Evolutionary conservation across 2,113 vertebrate genomes (phyloP).

Genomic region (Copsychus sechellarum): DNA sequence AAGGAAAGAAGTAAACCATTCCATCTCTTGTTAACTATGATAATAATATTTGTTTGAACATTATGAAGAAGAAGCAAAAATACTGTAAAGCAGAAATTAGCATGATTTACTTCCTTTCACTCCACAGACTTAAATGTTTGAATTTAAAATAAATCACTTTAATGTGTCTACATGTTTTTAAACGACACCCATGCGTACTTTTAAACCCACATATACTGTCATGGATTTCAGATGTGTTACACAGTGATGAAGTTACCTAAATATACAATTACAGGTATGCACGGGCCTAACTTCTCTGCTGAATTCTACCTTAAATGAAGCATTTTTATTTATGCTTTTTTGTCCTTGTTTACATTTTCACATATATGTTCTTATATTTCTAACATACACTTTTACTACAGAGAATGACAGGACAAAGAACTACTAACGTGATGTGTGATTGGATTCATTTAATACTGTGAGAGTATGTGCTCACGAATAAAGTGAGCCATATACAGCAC

Average conservation of each 20-base stretch:
- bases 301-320: not conserved
- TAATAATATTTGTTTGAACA: not conserved
- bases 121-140: not conserved
- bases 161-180: not conserved
- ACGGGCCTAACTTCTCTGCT: not conserved
- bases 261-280: fast-evolving
- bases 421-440: not conserved
- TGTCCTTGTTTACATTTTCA: not conserved
- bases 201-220: not conserved
- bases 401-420: not conserved
- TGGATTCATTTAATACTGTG: not conserved
- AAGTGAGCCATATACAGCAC: not conserved
- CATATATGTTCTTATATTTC: not conserved
- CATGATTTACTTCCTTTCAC: not conserved
- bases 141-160: not conserved
- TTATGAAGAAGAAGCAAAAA: not conserved
- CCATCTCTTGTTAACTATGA: not conserved
- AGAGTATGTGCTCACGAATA: not conserved
- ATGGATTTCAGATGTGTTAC: not conserved
- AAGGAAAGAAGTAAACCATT: not conserved
- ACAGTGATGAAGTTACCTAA: not conserved
- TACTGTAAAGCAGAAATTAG: not conserved
- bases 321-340: not conserved
- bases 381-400: not conserved
- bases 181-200: not conserved